Conservation (phyloP, 2,797 vertebrate species). For the Loriculus beryllinus region DNA sequence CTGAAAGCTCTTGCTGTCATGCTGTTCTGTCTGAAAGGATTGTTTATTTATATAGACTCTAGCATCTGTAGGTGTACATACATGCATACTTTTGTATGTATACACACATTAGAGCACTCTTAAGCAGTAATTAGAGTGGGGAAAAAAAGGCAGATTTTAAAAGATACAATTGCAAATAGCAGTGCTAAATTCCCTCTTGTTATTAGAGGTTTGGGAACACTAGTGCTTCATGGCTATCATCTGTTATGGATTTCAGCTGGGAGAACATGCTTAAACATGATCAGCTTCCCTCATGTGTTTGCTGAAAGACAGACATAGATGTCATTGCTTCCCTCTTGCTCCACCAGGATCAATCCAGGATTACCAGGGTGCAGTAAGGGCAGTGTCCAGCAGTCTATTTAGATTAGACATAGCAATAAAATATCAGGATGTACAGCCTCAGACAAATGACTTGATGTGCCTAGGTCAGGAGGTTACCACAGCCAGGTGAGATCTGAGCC, state of each 20-base stretch:
- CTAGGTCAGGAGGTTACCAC: conserved; percentile 77
- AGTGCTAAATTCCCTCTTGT: background rate
- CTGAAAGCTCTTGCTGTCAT: conserved; percentile 26
- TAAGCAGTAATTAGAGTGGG: background rate
- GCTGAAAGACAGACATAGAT: background rate
- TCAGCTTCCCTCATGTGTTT: background rate
- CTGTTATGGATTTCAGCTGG: conserved; percentile 17
- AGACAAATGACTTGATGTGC: conserved; percentile 73
- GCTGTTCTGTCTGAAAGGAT: conserved; percentile 3
- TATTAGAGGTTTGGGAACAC: conserved; percentile 8
- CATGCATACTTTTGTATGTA: background rate
- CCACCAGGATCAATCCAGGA: background rate
- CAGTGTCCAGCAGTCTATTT: conserved; percentile 33
- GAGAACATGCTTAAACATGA: conserved; percentile 28
- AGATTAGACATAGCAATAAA: conserved; percentile 67
- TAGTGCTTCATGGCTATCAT: conserved; percentile 33
- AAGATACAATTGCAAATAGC: background rate
- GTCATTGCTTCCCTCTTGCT: background rate
- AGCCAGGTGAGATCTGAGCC: conserved; percentile 78
- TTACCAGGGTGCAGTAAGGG: background rate
- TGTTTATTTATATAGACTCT: background rate
- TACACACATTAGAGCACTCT: background rate
- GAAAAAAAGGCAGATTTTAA: conserved; percentile 29
- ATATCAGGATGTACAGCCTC: conserved; percentile 61
- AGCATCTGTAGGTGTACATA: background rate